Evolutionary conservation across 2,113 vertebrate species (phyloP).

Genomic region (Beaufortia kweichowensis): DNA sequence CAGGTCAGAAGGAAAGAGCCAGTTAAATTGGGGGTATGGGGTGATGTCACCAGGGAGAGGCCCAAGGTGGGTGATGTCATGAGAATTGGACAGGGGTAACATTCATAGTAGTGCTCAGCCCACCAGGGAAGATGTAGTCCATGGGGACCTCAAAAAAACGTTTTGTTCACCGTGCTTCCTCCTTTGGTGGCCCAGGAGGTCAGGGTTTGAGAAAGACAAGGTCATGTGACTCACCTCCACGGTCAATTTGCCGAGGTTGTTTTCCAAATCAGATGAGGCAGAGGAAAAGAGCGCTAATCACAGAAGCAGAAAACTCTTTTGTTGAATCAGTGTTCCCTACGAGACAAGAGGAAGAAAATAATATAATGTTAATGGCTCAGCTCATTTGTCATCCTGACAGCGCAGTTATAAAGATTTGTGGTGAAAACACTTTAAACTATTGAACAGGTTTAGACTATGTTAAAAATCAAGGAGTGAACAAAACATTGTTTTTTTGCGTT

Average conservation of each 20-base stretch:
- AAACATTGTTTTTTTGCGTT: background rate
- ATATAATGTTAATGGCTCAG: background rate
- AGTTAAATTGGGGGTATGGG: slow-evolving; percentile 25
- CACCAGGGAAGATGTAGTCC: slow-evolving; percentile 48
- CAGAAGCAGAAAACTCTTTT: slow-evolving; percentile 14
- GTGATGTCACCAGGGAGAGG: slow-evolving; percentile 60
- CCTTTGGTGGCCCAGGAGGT: slow-evolving; percentile 17
- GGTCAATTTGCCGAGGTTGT: slow-evolving; percentile 44
- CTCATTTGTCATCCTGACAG: background rate
- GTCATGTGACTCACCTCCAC: slow-evolving; percentile 40
- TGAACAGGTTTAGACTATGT: background rate
- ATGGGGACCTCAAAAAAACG: slow-evolving; percentile 14
- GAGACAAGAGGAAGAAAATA: background rate
- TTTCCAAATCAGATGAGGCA: slow-evolving; percentile 41
- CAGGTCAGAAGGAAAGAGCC: slow-evolving; percentile 45
- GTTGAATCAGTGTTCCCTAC: background rate
- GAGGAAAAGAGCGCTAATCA: slow-evolving; percentile 21
- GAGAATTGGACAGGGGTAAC: slow-evolving; percentile 43
- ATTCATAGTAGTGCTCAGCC: slow-evolving; percentile 50
- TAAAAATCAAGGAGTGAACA: background rate
- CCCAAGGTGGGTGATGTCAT: slow-evolving; percentile 54
- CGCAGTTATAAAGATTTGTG: background rate
- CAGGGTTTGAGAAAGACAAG: slow-evolving; percentile 37
- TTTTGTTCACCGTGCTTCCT: slow-evolving; percentile 31
- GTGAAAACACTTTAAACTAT: background rate